Percentiles rank a stretch among this genome's conserved stretches.
Conservation (phyloP, 2,888 invertebrate species). For the Lithophane ornitopus region DNA sequence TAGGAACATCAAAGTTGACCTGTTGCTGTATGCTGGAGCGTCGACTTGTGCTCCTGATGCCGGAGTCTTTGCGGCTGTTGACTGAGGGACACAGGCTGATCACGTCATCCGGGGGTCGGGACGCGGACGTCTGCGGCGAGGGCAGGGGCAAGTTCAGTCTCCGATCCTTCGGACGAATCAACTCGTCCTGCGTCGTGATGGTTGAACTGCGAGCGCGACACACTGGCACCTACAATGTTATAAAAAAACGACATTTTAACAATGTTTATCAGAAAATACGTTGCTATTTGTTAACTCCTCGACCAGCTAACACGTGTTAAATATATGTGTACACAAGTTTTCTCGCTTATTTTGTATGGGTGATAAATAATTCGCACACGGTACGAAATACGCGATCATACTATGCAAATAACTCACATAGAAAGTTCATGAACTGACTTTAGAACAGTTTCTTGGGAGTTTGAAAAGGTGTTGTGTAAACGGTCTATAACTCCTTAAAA, state of each 20-base stretch:
- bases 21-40: slow-evolving; percentile 96
- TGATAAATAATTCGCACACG: slow-evolving; percentile 43
- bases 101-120: slow-evolving; percentile 90
- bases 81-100: slow-evolving; percentile 94
- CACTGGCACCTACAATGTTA: slow-evolving; percentile 81
- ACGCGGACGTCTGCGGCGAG: slow-evolving; percentile 71
- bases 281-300: slow-evolving; percentile 36
- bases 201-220: slow-evolving; percentile 88
- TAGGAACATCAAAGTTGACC: slow-evolving; percentile 84
- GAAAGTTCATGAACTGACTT: slow-evolving; percentile 40
- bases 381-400: slow-evolving; percentile 20
- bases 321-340: slow-evolving; percentile 51
- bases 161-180: slow-evolving; percentile 82
- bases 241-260: slow-evolving; percentile 28
- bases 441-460: neutral
- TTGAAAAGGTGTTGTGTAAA: neutral
- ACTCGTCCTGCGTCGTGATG: slow-evolving; percentile 84
- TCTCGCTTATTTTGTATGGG: slow-evolving; percentile 33
- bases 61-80: slow-evolving; percentile 96
- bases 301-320: slow-evolving; percentile 49
- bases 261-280: slow-evolving; percentile 32
- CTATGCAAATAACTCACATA: slow-evolving; percentile 18
- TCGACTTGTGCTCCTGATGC: slow-evolving; percentile 96
- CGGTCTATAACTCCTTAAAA: neutral
- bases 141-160: slow-evolving; percentile 86